Base-by-base conservation (phyloP, 1,140 invertebrate genomes). In the Drosophila subobscura region DNA sequence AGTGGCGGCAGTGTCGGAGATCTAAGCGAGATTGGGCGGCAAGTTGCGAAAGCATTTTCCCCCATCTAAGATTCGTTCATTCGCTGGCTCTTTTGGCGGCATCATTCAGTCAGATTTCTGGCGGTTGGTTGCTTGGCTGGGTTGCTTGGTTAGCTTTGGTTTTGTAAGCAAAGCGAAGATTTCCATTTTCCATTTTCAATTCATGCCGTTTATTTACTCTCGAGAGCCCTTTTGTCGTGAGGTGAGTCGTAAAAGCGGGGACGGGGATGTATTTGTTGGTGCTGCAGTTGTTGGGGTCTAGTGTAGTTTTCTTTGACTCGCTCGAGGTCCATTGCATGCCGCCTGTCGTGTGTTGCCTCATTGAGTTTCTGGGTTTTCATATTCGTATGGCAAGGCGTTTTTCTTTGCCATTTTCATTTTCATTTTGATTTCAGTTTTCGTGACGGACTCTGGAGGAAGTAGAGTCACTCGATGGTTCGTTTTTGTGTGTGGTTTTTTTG, bases 121-220 rank as follows among this genome's bases (percentile, higher is more conserved):
- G 64, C 66, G 52, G 50, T 45, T 81, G 65, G 3, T 10, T 33
- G 52, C 42, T 45, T 81, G 65, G 3, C 3, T 33, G 16, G 8
- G 29, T 10, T 33, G 29, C 8, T 1, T 37, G 33, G 33, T 12
- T 37, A 6, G 33, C 10, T 37, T 37, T 4, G 65, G 55, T 85
- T 85, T 88, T 85, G 81, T 81, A 85, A 85, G 81, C 65, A 50
- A 77, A 75, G 55, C 65, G 54, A 77, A 75, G 55, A 75, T 76
- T 74, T 74, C 51, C 66, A 85, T 85, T 68, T 85, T 85, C 60
- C 81, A 86, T 86, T 84, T 84, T 86, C 66, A 70, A 81, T 86
- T 86, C 81, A 75, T 75, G 77, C 52, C 73, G 77, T 81, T 85
- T 85, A 81, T 80, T 77, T 81, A 52, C 77, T 85, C 75, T 66